Evolutionary conservation across 2,797 vertebrate species (phyloP), one percentile per base, ranked within the genome.

Genomic region (Lepilemur ruficaudatus): DNA sequence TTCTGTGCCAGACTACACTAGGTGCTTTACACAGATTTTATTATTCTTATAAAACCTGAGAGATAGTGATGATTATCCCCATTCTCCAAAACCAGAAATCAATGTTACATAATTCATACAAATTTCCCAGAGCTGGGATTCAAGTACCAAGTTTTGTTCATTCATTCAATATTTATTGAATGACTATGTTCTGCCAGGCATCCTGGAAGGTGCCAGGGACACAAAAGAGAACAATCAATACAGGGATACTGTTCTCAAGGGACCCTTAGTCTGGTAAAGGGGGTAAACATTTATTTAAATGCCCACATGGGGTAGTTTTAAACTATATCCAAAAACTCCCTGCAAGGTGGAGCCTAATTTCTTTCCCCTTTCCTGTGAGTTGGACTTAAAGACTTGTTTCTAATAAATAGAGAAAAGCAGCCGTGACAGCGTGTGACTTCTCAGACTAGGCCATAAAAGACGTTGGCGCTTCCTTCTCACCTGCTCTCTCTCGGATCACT

Each of bases 381-480:
- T 83, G 55, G 32, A 15, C 48, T 70, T 88, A 30, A 78, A 55
- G 75, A 63, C n/a, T 30, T 55, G 13, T 83, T 94, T 91, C 35
- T 48, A 17, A 73, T 17, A 55, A 79, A 48, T 4, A 46, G 38
- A 55, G 52, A 13, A 13, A 43, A 50, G 11, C 32, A 72, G 61
- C 69, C 46, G 25, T 43, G 65, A 7, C 52, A 46, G 8, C 38
- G 1, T 12, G 57, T 79, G 82, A 38, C 25, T 65, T 41, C 73
- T 61, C 69, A 5, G 13, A 7, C 2, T 0, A 76, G 55, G 4
- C 41, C 61, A 7, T 7, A 23, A 13, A 25, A 82, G 86, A 25
- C 25, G 20, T 0, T 11, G 1, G 17, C 0, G 7, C 35, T 59
- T 48, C 41, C 48, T 25, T 8, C 25, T 48, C 17, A 32, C n/a